Evolutionary conservation across 2,888 invertebrate species (phyloP).

Genomic region (Apotomis capreana): DNA sequence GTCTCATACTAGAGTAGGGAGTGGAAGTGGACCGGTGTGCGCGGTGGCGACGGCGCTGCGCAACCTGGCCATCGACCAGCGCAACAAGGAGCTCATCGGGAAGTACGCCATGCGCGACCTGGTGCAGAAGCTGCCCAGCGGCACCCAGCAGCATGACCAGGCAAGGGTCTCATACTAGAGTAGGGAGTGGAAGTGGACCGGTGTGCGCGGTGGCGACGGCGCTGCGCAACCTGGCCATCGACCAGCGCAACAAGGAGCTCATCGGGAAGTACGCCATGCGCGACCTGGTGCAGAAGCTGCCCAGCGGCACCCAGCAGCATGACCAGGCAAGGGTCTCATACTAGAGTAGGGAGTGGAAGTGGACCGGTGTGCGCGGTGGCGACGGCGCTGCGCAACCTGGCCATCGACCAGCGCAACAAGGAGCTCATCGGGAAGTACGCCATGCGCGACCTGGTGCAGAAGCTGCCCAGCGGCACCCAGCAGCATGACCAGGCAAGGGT

Average conservation of each 20-base stretch:
- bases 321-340: constrained; percentile 83
- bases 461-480: constrained; percentile 95
- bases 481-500: constrained; percentile 88
- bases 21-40: constrained; percentile 99
- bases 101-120: constrained; percentile 99
- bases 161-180: constrained; percentile 52
- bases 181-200: constrained; percentile 95
- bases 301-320: constrained; percentile 93
- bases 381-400: constrained; percentile 97
- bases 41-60: constrained; percentile 98
- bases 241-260: constrained; percentile 98
- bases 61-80: constrained; percentile 98
- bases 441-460: constrained; percentile 98
- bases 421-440: constrained; percentile 99
- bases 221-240: constrained; percentile 97
- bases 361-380: constrained; percentile 99
- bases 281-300: constrained; percentile 97
- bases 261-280: constrained; percentile 99
- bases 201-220: constrained; percentile 99
- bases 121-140: constrained; percentile 97
- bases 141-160: constrained; percentile 93
- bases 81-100: constrained; percentile 98
- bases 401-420: constrained; percentile 98
- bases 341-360: constrained; percentile 89
- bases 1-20: constrained; percentile 57